phyloP scores from a whole-genome alignment of 2,888 invertebrate genomes.

The Phyllotreta cruciferae region DNA sequence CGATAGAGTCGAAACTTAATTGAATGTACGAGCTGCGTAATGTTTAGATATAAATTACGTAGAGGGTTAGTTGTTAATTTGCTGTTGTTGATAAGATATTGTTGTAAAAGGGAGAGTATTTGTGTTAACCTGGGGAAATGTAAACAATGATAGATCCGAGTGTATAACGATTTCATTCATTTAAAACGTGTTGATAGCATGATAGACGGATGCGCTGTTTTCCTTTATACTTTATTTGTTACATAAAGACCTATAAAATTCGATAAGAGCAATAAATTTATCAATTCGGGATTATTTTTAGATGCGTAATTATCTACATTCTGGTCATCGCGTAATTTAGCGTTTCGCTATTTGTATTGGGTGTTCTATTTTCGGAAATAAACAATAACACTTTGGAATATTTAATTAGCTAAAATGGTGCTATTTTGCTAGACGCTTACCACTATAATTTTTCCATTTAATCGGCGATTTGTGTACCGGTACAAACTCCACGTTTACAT shows the following conservation, averaged over 20 bases:
- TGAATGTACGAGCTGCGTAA: not conserved
- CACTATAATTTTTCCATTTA: too few relatives aligned
- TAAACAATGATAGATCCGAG: not conserved
- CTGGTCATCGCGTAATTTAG: too few relatives aligned
- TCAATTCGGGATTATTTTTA: constrained; percentile 17
- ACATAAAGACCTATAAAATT: constrained; percentile 19
- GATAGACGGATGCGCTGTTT: constrained; percentile 30
- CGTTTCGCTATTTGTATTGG: too few relatives aligned
- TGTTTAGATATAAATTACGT: too few relatives aligned
- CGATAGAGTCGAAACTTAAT: constrained; percentile 7
- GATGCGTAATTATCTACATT: not conserved
- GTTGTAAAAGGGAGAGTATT: not conserved
- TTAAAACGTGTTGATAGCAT: constrained; percentile 40
- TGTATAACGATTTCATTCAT: constrained; percentile 27
- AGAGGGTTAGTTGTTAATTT: not conserved
- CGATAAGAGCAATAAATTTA: constrained; percentile 33
- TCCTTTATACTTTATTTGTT: constrained; percentile 26
- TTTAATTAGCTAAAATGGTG: too few relatives aligned
- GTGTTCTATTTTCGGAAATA: too few relatives aligned
- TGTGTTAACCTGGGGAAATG: not conserved
- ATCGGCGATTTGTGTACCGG: too few relatives aligned
- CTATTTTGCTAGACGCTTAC: too few relatives aligned
- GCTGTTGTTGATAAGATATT: not conserved
- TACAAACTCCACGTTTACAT: too few relatives aligned
- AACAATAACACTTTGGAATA: too few relatives aligned